Evolutionary conservation across 2,113 vertebrate genomes (phyloP).

Genomic region (Cyprinodon brontotheroides): DNA sequence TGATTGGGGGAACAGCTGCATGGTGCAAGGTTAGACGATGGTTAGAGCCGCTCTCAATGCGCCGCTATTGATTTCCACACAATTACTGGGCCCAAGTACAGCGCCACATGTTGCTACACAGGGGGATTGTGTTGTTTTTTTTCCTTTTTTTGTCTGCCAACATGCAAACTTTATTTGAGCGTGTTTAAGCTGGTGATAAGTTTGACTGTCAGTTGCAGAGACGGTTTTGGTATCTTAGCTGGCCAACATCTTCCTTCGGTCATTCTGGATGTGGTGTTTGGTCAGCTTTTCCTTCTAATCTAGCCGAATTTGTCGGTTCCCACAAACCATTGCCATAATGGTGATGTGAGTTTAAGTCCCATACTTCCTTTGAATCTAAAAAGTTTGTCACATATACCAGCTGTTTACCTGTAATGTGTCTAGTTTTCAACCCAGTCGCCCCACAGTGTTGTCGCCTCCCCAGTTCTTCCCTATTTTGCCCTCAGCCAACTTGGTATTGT

Average conservation of each 20-base stretch:
- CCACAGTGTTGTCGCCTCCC: constrained; percentile 15
- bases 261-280: constrained; percentile 26
- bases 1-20: constrained; percentile 66
- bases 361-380: constrained; percentile 22
- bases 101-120: constrained; percentile 23
- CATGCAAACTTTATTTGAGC: constrained; percentile 36
- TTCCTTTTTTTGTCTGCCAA: constrained; percentile 2
- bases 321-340: constrained; percentile 53
- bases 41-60: constrained; percentile 54
- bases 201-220: constrained; percentile 34
- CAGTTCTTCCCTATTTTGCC: constrained; percentile 2
- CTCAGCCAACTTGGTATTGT: constrained; percentile 59
- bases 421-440: constrained; percentile 1
- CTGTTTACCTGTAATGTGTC: constrained; percentile 7
- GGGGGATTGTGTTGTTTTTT: constrained; percentile 9
- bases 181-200: constrained; percentile 17
- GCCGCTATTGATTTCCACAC: constrained; percentile 69
- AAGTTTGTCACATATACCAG: constrained; percentile 20
- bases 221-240: constrained; percentile 13
- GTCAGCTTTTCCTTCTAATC: constrained; percentile 34
- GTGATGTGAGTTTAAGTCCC: constrained; percentile 49
- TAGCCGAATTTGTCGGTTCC: constrained; percentile 39
- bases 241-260: constrained; percentile 28
- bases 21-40: constrained; percentile 68
- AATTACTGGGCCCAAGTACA: constrained; percentile 58